Conservation (phyloP, 1,140 invertebrate species). For the Bradysia coprophila region DNA sequence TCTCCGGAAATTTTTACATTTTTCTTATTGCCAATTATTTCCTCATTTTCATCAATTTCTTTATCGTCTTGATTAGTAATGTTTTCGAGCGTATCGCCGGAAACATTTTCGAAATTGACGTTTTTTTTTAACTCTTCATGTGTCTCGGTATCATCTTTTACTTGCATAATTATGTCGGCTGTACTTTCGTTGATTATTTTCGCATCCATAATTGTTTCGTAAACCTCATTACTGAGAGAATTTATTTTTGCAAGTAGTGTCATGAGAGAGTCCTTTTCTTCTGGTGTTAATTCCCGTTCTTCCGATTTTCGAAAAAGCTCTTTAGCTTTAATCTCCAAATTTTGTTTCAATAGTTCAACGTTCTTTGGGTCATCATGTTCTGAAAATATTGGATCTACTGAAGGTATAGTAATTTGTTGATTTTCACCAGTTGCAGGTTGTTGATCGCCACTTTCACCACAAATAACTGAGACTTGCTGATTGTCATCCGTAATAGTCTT, state of each 20-base stretch:
- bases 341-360: too few species aligned
- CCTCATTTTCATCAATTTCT: too few species aligned
- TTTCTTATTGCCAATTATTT: too few species aligned
- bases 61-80: neutral
- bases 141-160: slow-evolving; percentile 5
- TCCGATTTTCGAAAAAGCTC: neutral
- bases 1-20: too few species aligned
- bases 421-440: too few species aligned
- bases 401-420: too few species aligned
- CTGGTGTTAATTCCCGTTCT: slow-evolving; percentile 3
- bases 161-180: slow-evolving; percentile 2
- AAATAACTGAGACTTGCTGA: too few species aligned
- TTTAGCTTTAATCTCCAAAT: neutral
- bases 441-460: too few species aligned
- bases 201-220: neutral
- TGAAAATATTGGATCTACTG: too few species aligned
- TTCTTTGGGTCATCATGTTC: too few species aligned
- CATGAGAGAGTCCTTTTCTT: neutral
- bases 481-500: too few species aligned
- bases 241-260: neutral
- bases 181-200: slow-evolving; percentile 2
- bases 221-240: neutral
- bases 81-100: neutral
- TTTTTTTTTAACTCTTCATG: slow-evolving; percentile 7
- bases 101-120: slow-evolving; percentile 1